Conservation (phyloP, 30 jellyfish, hydroid and myxozoan genomes). For the Aurelia sp. region DNA sequence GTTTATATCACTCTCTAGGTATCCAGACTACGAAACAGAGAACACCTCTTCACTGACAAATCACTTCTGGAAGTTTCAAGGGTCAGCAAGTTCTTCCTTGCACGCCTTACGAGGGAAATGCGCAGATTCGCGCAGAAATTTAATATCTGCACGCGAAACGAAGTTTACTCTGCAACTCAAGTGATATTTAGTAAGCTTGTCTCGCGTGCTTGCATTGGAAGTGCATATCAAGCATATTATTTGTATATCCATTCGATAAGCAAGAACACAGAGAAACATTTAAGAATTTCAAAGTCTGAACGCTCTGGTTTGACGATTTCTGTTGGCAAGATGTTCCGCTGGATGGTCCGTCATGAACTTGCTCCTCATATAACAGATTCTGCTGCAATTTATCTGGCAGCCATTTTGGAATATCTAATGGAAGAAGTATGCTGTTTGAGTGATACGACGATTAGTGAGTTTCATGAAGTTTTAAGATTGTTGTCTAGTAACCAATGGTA, state of each 20-base stretch:
- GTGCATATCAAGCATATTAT: slow-evolving; percentile 55
- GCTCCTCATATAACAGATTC: slow-evolving; percentile 64
- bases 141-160: slow-evolving; percentile 62
- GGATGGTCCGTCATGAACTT: slow-evolving; percentile 48
- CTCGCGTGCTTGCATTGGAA: slow-evolving; percentile 72
- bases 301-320: slow-evolving; percentile 71
- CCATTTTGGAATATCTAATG: slow-evolving; percentile 46
- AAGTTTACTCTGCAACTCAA: slow-evolving; percentile 67
- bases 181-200: slow-evolving; percentile 52
- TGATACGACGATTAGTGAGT: slow-evolving; percentile 48
- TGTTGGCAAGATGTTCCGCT: slow-evolving; percentile 52
- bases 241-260: slow-evolving; percentile 39
- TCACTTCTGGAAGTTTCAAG: slow-evolving; percentile 51
- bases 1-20: slow-evolving; percentile 12
- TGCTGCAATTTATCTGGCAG: slow-evolving; percentile 58
- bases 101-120: slow-evolving; percentile 55
- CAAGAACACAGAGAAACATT: slow-evolving; percentile 40
- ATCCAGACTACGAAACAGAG: slow-evolving; percentile 47
- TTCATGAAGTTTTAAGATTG: too few species aligned
- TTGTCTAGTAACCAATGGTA: too few species aligned
- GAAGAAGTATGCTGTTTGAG: slow-evolving; percentile 60
- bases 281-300: slow-evolving; percentile 41
- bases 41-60: slow-evolving; percentile 66
- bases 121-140: slow-evolving; percentile 40
- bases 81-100: slow-evolving; percentile 30